Percentiles rank a stretch among this genome's conserved stretches.
These are phyloP conservation scores for Oncorhynchus mykiss DNA, from an alignment of 2,113 vertebrate species.

Conservation along the genomic window DNA sequence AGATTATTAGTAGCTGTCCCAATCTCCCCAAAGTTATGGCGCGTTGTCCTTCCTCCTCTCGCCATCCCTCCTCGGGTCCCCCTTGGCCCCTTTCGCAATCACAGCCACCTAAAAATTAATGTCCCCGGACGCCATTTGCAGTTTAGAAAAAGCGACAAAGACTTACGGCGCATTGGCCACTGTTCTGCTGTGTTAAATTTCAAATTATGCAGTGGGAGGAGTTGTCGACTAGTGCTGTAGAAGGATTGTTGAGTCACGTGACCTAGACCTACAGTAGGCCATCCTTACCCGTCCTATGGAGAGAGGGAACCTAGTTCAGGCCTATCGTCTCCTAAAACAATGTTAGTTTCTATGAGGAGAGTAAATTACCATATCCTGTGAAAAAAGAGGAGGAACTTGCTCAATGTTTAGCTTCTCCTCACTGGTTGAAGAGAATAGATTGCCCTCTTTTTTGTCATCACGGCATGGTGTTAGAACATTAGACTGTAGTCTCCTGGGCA, in stretches of 20 bases:
- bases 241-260: neutral
- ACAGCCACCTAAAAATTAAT: slow-evolving; percentile 77
- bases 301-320: neutral
- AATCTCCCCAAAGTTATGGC: slow-evolving; percentile 41
- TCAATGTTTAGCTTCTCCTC: too few species aligned
- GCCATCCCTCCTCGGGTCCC: slow-evolving; percentile 36
- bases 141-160: slow-evolving; percentile 77
- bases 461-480: too few species aligned
- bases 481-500: too few species aligned
- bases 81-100: slow-evolving; percentile 61
- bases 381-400: neutral
- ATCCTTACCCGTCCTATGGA: neutral
- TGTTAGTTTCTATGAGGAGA: neutral
- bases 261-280: neutral
- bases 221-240: neutral
- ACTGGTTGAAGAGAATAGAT: too few species aligned
- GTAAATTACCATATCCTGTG: neutral
- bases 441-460: neutral
- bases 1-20: slow-evolving; percentile 37
- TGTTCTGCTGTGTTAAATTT: slow-evolving; percentile 79
- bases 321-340: neutral
- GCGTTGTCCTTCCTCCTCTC: slow-evolving; percentile 12
- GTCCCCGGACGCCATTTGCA: slow-evolving; percentile 77
- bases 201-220: slow-evolving; percentile 68
- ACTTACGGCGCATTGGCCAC: slow-evolving; percentile 68